A percentile compares a stretch with the other conserved stretches of the same genome.
Evolutionary conservation across 2,797 vertebrate species (phyloP).

Genomic region (Paguma larvata): DNA sequence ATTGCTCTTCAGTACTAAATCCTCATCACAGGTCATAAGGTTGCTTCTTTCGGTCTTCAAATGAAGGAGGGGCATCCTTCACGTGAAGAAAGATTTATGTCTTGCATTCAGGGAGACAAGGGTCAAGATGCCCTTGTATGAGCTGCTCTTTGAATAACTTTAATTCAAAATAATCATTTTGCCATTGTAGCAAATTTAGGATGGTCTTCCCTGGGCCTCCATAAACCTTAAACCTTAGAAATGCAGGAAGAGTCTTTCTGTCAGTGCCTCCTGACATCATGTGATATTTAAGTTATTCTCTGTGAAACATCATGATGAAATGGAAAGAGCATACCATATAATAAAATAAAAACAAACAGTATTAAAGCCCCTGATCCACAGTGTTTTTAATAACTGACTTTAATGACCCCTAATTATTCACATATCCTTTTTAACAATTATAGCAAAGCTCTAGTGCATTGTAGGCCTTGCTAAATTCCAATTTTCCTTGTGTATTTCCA

Average conservation of each 20-base stretch:
- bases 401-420: background rate
- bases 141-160: background rate
- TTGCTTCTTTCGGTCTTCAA: background rate
- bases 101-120: background rate
- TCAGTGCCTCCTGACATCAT: background rate
- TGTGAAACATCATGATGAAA: background rate
- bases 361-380: background rate
- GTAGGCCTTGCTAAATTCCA: background rate
- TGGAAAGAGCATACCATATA: background rate
- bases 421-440: background rate
- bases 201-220: background rate
- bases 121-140: background rate
- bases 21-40: background rate
- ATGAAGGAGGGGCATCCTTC: background rate
- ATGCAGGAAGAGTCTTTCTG: background rate
- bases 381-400: background rate
- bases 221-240: conserved; percentile 11
- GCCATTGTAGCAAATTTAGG: background rate
- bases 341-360: background rate
- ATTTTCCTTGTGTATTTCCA: background rate
- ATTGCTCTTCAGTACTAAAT: background rate
- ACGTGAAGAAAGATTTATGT: background rate
- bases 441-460: background rate
- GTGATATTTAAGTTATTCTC: background rate
- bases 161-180: background rate